Base-by-base conservation (phyloP, 2,797 vertebrate genomes). In the Pseudomugil gertrudae region DNA sequence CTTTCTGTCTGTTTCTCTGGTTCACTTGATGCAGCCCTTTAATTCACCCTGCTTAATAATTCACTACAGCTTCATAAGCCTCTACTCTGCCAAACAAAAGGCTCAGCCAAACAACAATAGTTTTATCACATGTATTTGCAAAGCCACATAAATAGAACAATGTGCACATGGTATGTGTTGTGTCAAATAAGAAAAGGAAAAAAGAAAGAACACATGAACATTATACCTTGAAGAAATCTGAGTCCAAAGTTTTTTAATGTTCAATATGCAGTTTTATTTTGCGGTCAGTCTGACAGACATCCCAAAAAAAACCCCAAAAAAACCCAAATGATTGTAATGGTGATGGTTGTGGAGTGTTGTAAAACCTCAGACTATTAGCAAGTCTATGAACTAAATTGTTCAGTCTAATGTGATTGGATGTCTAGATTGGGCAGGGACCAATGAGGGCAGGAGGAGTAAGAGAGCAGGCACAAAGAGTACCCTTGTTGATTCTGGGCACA, bases 21-120 rank as follows among this genome's bases (percentile, higher is more conserved):
- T 75, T 86, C 76, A 45, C 81, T 85, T 43, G 21, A 72, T 84
- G 63, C 74, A 85, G 74, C 82, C 85, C 87, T 79, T 87, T 90
- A 90, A 87, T 88, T 89, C 91, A 89, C 87, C 85, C 85, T 89
- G 81, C 85, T 92, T 92, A 93, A 92, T 92, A 93, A 93, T 92
- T 91, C 86, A 93, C 80, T 67, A 85, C 76, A 79, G 87, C 80
- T 90, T 88, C 76, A 84, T 81, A 85, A 87, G 78, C 72, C 82
- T 85, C 84, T 69, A 64, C 81, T 87, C 79, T 62, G 58, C 79
- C 71, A 86, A 85, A 90, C 75, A 74, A 87, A 84, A 69, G 38
- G 81, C 77, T 79, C 64, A 63, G 71, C 62, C 52, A 83, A 84
- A 87, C 74, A 85, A 86, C 52, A 81, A 69, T 67, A 58, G 33